These are phyloP conservation scores for Pocillopora meandrina DNA, from an alignment of 92 coral and sea anemone genomes.

Conservation along the genomic window DNA sequence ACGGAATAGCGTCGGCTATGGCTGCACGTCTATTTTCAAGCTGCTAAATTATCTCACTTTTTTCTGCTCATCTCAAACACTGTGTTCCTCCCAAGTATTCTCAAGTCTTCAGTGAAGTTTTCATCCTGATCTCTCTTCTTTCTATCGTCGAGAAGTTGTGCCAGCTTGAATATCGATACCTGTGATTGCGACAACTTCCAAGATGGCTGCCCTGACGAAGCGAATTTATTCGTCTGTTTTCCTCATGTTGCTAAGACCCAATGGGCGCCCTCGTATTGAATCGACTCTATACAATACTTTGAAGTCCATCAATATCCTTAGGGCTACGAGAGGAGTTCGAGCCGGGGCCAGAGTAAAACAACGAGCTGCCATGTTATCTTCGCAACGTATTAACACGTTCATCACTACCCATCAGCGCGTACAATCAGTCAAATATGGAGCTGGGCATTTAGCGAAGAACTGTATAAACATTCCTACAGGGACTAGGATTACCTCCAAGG, in stretches of 20 bases:
- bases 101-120: too few species aligned
- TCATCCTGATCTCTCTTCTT: too few species aligned
- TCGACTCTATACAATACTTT: constrained; percentile 4
- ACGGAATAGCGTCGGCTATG: too few species aligned
- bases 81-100: too few species aligned
- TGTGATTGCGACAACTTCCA: constrained; percentile 8
- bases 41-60: too few species aligned
- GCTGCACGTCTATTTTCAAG: too few species aligned
- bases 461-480: constrained; percentile 37
- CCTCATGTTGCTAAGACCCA: constrained; percentile 34
- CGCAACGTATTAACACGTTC: constrained; percentile 24
- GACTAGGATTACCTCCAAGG: constrained; percentile 15
- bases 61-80: too few species aligned
- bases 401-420: constrained; percentile 20
- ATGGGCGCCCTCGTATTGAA: constrained; percentile 27
- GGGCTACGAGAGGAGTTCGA: constrained; percentile 14
- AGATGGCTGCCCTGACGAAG: constrained; percentile 13
- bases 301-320: constrained; percentile 16
- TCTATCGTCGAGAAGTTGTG: background rate
- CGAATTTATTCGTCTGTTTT: constrained; percentile 23
- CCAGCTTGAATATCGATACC: constrained; percentile 16
- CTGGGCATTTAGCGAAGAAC: background rate
- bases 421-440: constrained; percentile 19
- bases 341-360: constrained; percentile 33
- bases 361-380: constrained; percentile 13